phyloP scores from a whole-genome alignment of 2,888 invertebrate genomes.

The Tanypteryx hageni region DNA sequence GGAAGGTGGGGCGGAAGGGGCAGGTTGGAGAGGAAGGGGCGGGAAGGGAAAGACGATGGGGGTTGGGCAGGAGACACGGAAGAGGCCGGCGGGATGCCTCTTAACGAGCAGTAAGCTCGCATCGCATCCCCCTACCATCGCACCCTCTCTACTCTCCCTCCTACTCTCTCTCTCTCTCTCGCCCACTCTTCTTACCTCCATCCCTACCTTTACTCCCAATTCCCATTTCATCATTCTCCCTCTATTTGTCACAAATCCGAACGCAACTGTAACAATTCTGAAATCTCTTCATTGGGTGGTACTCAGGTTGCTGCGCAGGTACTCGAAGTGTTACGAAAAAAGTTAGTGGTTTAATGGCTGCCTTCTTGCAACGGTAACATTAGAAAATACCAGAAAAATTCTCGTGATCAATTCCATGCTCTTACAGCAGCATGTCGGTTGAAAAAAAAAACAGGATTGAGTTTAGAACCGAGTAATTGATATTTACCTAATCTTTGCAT shows the following conservation, averaged over 20 bases:
- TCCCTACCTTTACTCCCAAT: background rate
- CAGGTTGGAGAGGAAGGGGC: background rate
- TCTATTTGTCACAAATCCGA: background rate
- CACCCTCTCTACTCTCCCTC: background rate
- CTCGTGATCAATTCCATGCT: no score
- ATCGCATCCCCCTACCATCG: background rate
- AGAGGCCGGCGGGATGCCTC: background rate
- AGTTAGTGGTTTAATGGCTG: no score
- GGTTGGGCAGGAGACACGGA: background rate
- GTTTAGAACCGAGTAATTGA: no score
- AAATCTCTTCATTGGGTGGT: no score
- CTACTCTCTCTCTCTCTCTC: background rate
- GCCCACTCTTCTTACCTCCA: background rate
- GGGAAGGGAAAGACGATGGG: background rate
- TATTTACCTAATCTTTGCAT: no score
- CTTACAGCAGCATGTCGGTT: no score
- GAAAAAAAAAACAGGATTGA: no score
- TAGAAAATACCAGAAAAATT: no score
- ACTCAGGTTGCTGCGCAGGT: no score
- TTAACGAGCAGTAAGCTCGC: slow-evolving; percentile 27
- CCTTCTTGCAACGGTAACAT: no score
- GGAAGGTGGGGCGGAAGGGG: background rate
- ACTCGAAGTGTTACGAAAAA: no score
- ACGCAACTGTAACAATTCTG: no score
- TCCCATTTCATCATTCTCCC: background rate